phyloP scores from a whole-genome alignment of 2,888 invertebrate genomes.

The Melikaiella ostensackeni region DNA sequence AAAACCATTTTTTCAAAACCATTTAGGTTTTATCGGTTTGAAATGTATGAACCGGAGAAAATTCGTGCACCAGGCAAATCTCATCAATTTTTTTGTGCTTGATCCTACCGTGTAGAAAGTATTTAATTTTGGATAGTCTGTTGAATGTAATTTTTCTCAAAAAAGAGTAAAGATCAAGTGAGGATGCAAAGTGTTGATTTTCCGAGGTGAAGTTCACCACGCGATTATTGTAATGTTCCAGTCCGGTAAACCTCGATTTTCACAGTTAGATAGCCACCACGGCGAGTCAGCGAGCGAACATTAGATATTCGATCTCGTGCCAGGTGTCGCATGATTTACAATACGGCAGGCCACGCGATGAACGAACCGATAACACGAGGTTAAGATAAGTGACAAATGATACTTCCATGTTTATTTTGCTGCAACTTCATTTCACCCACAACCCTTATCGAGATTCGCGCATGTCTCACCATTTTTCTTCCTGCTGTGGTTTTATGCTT shows the following conservation, averaged over 20 bases:
- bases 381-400: conserved; percentile 67
- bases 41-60: no score
- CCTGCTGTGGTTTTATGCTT: not conserved
- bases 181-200: not conserved
- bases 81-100: no score
- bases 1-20: no score
- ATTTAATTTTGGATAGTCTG: no score
- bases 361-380: conserved; percentile 58
- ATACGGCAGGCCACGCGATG: conserved; percentile 53
- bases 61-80: no score
- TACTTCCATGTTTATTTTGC: conserved; percentile 59
- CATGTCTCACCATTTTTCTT: not conserved
- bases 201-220: conserved; percentile 5
- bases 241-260: conserved; percentile 50
- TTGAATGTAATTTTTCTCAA: no score
- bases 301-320: conserved; percentile 68
- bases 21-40: no score
- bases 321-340: conserved; percentile 69
- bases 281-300: conserved; percentile 59
- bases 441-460: conserved; percentile 46
- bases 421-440: conserved; percentile 63
- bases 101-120: no score
- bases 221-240: conserved; percentile 50
- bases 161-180: not conserved
- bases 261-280: conserved; percentile 51